Conservation (phyloP, 2,797 vertebrate genomes). For the Melanotaenia maccullochi region DNA sequence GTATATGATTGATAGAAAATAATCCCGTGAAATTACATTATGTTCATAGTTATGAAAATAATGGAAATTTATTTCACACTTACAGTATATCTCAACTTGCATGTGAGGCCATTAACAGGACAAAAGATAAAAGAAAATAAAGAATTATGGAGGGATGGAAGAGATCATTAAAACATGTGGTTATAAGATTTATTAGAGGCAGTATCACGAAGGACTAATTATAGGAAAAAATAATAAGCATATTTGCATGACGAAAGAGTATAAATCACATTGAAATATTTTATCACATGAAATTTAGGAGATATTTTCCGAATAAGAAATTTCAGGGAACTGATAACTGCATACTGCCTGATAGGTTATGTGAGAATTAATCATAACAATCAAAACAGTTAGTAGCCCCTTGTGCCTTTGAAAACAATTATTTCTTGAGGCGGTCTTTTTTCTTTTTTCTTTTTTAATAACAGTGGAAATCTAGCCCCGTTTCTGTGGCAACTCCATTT, state of each 20-base stretch:
- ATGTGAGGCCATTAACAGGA: not conserved
- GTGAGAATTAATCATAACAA: constrained; percentile 39
- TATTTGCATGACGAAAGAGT: constrained; percentile 1
- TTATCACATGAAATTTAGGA: not conserved
- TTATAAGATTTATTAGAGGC: not conserved
- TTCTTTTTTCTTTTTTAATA: constrained; percentile 4
- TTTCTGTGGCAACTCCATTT: constrained; percentile 72
- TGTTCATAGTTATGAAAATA: not conserved
- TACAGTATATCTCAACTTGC: not conserved
- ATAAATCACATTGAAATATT: not conserved
- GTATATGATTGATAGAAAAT: not conserved
- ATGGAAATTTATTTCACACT: not conserved
- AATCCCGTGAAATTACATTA: not conserved
- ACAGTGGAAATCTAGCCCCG: constrained; percentile 36
- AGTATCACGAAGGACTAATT: not conserved
- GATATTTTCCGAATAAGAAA: not conserved
- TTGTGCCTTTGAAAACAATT: constrained; percentile 36
- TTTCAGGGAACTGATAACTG: constrained; percentile 45
- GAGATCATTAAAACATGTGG: not conserved
- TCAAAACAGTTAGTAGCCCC: constrained; percentile 28
- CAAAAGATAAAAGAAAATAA: not conserved
- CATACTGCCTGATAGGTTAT: constrained; percentile 7
- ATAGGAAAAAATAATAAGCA: not conserved
- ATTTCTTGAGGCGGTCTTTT: constrained; percentile 20
- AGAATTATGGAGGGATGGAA: not conserved